These are phyloP conservation scores for Austrolebias charrua DNA, from an alignment of 2,797 vertebrate species.

Conservation along the genomic window DNA sequence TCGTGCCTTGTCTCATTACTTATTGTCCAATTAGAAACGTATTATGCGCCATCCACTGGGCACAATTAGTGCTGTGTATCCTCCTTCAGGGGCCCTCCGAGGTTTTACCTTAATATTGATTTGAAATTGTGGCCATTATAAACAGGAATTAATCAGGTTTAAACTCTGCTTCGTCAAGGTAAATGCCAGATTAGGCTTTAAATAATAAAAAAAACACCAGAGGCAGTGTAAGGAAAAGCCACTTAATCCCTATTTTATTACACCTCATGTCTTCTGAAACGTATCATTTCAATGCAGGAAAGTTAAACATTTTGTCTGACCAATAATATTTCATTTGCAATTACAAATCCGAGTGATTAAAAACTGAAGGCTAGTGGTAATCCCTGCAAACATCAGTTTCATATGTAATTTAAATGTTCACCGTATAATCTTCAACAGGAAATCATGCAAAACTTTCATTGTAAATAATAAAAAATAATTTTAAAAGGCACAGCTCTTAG, in stretches of 20 bases:
- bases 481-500: neutral
- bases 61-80: constrained; percentile 66
- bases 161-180: constrained; percentile 45
- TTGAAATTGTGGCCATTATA: constrained; percentile 61
- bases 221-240: constrained; percentile 19
- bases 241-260: constrained; percentile 27
- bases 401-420: too few species aligned
- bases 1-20: constrained; percentile 74
- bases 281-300: constrained; percentile 12
- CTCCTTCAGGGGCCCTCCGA: constrained; percentile 72
- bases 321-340: neutral
- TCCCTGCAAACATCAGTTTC: too few species aligned
- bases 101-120: constrained; percentile 69
- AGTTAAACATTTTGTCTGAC: constrained; percentile 15
- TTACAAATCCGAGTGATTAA: neutral
- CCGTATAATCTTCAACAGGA: neutral
- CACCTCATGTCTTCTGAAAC: constrained; percentile 15
- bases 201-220: constrained; percentile 25
- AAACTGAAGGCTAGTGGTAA: too few species aligned
- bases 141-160: constrained; percentile 68
- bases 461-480: neutral
- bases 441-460: neutral
- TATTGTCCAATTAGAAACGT: constrained; percentile 81
- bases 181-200: constrained; percentile 50
- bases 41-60: constrained; percentile 79